Conservation (phyloP, 1,140 invertebrate species). For the Zaprionus vittiger region DNA sequence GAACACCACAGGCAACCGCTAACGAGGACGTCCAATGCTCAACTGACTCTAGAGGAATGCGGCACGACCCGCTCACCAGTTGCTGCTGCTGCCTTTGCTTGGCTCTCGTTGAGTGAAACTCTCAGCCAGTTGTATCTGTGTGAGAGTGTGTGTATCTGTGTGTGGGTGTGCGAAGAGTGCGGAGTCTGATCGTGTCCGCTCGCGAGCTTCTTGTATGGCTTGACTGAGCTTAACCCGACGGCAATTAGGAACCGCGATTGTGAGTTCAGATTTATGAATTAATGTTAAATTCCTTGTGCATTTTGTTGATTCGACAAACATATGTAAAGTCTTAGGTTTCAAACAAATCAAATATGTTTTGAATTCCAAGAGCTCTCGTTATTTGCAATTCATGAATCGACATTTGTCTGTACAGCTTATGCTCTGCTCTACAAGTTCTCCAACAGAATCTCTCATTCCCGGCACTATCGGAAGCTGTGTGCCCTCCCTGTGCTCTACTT, state of each 20-base stretch:
- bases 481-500: constrained; percentile 57
- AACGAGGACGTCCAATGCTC: constrained; percentile 83
- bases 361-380: background rate
- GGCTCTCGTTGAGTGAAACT: constrained; percentile 68
- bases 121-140: constrained; percentile 37
- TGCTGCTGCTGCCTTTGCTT: constrained; percentile 3
- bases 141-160: constrained; percentile 14
- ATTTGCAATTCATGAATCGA: constrained; percentile 1
- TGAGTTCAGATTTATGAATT: constrained; percentile 38
- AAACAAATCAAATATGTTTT: background rate
- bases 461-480: constrained; percentile 55
- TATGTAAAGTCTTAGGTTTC: constrained; percentile 23
- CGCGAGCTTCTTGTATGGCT: constrained; percentile 21
- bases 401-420: constrained; percentile 13
- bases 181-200: constrained; percentile 5
- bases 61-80: constrained; percentile 35
- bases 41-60: constrained; percentile 73
- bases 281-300: constrained; percentile 31
- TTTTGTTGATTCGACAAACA: constrained; percentile 11
- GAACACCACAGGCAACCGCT: constrained; percentile 76
- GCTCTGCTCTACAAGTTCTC: background rate
- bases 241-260: constrained; percentile 26
- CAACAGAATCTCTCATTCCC: constrained; percentile 3
- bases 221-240: constrained; percentile 26
- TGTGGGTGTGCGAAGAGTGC: constrained; percentile 14